Evolutionary conservation across 2,797 vertebrate species (phyloP), one percentile per base, ranked within the genome.

Genomic region (Smutsia temminckii): DNA sequence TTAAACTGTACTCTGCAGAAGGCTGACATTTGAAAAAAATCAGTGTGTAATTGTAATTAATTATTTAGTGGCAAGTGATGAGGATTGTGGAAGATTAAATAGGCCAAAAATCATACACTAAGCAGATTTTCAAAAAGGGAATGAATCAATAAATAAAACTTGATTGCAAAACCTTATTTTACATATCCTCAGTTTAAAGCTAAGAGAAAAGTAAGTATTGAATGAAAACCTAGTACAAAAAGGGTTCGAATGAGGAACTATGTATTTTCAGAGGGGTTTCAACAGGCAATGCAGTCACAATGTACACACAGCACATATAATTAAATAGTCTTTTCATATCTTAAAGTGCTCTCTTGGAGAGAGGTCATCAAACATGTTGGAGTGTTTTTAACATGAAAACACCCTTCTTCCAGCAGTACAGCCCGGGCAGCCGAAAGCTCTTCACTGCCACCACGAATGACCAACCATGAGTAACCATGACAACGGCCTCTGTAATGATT

Each of bases 401-500:
- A 21, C 40, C n/a, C 66, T 63, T 66, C 75, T 68, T 46, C 74
- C 85, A 57, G 63, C 32, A 80, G 34, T 13, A 17, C 57, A n/a
- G 90, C 29, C 77, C 51, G 42, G 32, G 61, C 8, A 59, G 85
- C 66, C 68, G 51, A 66, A 85, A 78, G 29, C 74, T 78, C 63
- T 89, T 78, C 80, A 37, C 14, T 46, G n/a, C 40, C 66, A 32
- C 51, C 51, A 49, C 8, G 8, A 49, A 75, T 4, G 49, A 42
- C 42, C 14, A 21, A 46, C 18, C 55, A 2, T 0, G 7, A 87
- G 96, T 95, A 93, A 96, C 97, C 88, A 96, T 96, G 96, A 85
- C 94, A 94, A 96, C 91, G 85, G 74, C 32, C 53, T 88, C 71
- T 49, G 55, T 23, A 71, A 20, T 7, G 6, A 51, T 87, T 74